These are phyloP conservation scores for Acanthacorydalis orientalis DNA, from an alignment of 2,888 invertebrate species.

Conservation along the genomic window DNA sequence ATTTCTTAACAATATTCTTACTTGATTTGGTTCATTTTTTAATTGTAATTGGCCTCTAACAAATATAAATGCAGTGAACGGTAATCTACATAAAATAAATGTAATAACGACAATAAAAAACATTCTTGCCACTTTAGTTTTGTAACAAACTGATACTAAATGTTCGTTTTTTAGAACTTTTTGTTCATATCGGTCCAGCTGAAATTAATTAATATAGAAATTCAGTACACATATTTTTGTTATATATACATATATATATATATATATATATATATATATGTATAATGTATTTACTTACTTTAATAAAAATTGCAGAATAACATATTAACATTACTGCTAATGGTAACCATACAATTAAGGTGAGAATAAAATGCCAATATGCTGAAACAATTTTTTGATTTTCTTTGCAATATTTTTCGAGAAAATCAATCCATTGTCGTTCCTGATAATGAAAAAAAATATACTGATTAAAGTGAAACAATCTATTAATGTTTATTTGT, in stretches of 20 bases:
- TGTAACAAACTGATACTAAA: conserved; percentile 42
- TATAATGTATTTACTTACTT: conserved; percentile 25
- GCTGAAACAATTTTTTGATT: conserved; percentile 40
- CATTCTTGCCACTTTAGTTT: conserved; percentile 49
- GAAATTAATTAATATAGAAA: conserved; percentile 16
- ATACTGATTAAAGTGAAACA: neutral
- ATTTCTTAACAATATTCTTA: conserved; percentile 14
- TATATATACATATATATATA: neutral
- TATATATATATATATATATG: neutral
- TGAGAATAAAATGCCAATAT: conserved; percentile 65
- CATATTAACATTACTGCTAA: conserved; percentile 55
- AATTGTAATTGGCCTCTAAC: conserved; percentile 35
- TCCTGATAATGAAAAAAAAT: conserved; percentile 27
- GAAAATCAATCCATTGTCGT: conserved; percentile 56
- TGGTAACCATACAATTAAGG: conserved; percentile 63
- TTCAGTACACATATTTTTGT: neutral
- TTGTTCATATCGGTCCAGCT: conserved; percentile 48
- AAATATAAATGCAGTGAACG: conserved; percentile 56
- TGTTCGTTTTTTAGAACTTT: conserved; percentile 43
- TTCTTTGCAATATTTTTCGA: conserved; percentile 63
- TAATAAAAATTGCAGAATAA: conserved; percentile 52
- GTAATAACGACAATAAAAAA: conserved; percentile 50
- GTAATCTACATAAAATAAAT: conserved; percentile 50
- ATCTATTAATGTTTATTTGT: no score
- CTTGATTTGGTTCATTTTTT: conserved; percentile 27